Conservation (phyloP, 2,113 vertebrate genomes). For the Piprites chloris region DNA sequence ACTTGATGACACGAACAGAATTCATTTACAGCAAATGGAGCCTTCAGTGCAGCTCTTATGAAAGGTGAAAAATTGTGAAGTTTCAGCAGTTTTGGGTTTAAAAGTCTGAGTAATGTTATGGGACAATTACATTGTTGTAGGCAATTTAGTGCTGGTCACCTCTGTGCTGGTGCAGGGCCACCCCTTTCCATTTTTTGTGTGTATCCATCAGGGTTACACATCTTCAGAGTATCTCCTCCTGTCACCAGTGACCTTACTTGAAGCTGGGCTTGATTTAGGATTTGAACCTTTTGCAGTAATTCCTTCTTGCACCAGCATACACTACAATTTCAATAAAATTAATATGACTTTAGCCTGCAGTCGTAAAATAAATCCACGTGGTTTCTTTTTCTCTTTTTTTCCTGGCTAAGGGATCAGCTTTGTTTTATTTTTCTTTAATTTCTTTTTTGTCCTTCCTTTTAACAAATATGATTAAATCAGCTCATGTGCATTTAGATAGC, state of each 20-base stretch:
- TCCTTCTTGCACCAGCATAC: constrained; percentile 52
- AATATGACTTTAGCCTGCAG: constrained; percentile 52
- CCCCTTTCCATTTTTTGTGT: not conserved
- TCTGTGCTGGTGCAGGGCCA: not conserved
- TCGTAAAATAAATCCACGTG: constrained; percentile 54
- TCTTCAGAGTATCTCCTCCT: constrained; percentile 54
- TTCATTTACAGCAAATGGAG: not conserved
- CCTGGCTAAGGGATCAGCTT: not conserved
- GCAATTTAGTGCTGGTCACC: not conserved
- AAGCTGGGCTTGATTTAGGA: constrained; percentile 69
- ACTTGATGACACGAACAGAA: not conserved
- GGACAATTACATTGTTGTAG: not conserved
- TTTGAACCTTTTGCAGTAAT: constrained; percentile 65
- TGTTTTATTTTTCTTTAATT: not conserved
- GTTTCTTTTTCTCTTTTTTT: not conserved
- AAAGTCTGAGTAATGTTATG: not conserved
- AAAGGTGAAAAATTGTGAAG: not conserved
- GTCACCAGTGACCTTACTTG: constrained; percentile 67
- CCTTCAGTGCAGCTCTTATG: not conserved
- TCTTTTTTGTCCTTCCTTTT: not conserved
- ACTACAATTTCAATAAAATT: constrained; percentile 58
- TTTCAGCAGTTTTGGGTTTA: not conserved
- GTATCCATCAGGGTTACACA: constrained; percentile 42
- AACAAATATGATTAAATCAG: constrained; percentile 35
- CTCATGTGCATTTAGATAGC: not conserved